Base-by-base conservation (phyloP, 2,113 vertebrate genomes). In the Periophthalmodon schlosseri region DNA sequence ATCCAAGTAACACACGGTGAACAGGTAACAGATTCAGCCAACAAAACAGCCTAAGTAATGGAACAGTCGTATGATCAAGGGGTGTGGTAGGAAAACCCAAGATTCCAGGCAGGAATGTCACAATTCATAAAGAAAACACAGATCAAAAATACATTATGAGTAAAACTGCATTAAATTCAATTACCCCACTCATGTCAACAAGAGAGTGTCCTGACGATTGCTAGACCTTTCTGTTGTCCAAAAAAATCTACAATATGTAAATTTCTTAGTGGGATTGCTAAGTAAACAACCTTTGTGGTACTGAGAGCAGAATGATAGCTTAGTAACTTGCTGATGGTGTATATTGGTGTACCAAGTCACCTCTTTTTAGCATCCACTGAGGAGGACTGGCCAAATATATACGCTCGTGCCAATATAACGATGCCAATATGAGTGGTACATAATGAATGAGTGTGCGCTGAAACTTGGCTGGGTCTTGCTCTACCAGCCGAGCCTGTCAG, bases 391-490 rank as follows among this genome's bases (percentile, higher is more conserved):
- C 15, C 34, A 36, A 47, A 46, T 11, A 16, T 6, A 3, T 8
- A 33, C n/a, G 20, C 13, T 24, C 4, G 3, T n/a, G 36, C 28
- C 0, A 46, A 20, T 20, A 2, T 0, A 10, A 8, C 5, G 9
- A 15, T 36, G 15, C 23, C 0, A 44, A 18, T 1, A 4, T 39
- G 5, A 33, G 18, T 5, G 9, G 23, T 74, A 18, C 58, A 79
- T 79, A 64, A 87, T 79, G 73, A 81, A 77, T 71, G 68, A 78
- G 46, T 12, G 50, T 13, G 4, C 39, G 81, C 1, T 33, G 63
- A 72, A 85, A 86, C 76, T 78, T 83, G 68, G n/a, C 72, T 21
- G 70, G 39, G 70, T 80, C 78, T 57, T 69, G 82, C 60, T 83
- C 61, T 16, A 64, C 68, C 71, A 64, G 58, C 63, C 49, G 69